Evolutionary conservation across 1,140 invertebrate genomes (phyloP).

Genomic region (Drosophila sucinea): DNA sequence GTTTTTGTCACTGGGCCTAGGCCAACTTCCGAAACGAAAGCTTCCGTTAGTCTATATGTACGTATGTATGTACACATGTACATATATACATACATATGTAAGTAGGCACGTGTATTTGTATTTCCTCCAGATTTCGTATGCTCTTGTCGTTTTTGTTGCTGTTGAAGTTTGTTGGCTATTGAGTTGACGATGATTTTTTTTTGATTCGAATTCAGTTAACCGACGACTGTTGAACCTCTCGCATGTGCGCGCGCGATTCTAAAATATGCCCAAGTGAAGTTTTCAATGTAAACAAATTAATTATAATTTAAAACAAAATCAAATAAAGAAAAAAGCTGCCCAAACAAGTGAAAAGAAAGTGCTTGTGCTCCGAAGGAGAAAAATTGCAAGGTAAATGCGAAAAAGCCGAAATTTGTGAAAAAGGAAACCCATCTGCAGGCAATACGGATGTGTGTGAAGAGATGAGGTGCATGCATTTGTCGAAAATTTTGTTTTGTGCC

Average conservation of each 20-base stretch:
- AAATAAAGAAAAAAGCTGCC: background rate
- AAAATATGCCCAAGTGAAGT: background rate
- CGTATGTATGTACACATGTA: background rate
- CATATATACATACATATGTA: background rate
- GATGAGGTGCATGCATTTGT: background rate
- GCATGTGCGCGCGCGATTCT: constrained; percentile 48
- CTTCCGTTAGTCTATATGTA: constrained; percentile 15
- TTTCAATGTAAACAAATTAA: background rate
- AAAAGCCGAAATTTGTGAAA: background rate
- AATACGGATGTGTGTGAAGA: background rate
- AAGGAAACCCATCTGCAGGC: constrained; percentile 16
- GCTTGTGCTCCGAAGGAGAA: background rate
- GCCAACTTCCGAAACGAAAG: constrained; percentile 35
- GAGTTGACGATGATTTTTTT: constrained; percentile 20
- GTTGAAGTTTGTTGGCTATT: constrained; percentile 49
- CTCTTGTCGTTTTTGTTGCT: constrained; percentile 34
- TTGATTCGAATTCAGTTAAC: constrained; percentile 59
- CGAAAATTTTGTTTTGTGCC: constrained; percentile 12
- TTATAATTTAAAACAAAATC: background rate
- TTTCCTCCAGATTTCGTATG: constrained; percentile 37
- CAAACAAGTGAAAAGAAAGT: constrained; percentile 16
- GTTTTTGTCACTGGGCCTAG: background rate
- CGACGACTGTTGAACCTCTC: constrained; percentile 71
- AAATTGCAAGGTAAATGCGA: background rate
- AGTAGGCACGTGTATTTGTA: constrained; percentile 13